Conservation (phyloP, 2,113 vertebrate genomes). For the Saccopteryx bilineata region DNA sequence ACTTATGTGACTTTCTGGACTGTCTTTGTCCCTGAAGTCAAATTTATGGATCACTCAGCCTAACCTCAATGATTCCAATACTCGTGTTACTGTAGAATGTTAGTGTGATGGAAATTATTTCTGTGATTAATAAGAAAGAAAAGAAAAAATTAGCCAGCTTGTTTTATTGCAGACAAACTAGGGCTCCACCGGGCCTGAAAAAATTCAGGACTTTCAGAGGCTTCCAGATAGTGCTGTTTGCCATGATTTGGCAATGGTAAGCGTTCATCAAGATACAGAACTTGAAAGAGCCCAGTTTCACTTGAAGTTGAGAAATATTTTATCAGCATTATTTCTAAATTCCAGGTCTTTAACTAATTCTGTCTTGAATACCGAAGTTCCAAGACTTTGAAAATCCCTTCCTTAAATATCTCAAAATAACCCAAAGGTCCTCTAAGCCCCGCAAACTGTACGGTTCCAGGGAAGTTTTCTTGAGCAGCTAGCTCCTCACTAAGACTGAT, state of each 20-base stretch:
- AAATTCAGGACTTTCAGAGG: not conserved
- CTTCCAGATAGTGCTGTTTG: not conserved
- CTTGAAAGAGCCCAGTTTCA: not conserved
- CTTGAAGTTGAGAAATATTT: not conserved
- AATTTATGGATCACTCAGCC: not conserved
- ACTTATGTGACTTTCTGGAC: not conserved
- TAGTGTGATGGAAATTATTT: conserved; percentile 32
- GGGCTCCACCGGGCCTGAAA: not conserved
- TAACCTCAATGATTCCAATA: not conserved
- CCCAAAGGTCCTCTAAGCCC: not conserved
- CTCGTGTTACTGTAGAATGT: not conserved
- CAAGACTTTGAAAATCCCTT: not conserved
- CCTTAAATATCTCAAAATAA: not conserved
- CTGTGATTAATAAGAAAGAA: conserved; percentile 49
- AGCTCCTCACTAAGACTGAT: not conserved
- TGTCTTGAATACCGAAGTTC: not conserved
- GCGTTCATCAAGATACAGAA: not conserved
- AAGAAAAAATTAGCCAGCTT: not conserved
- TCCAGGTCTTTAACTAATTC: not conserved
- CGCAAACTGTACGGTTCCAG: not conserved
- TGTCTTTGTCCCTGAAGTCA: conserved; percentile 16
- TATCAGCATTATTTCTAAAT: not conserved
- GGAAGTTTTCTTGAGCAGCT: not conserved
- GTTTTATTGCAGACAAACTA: not conserved
- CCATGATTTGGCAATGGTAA: not conserved